phyloP scores from a whole-genome alignment of 2,888 invertebrate genomes.

The Sesia apiformis region DNA sequence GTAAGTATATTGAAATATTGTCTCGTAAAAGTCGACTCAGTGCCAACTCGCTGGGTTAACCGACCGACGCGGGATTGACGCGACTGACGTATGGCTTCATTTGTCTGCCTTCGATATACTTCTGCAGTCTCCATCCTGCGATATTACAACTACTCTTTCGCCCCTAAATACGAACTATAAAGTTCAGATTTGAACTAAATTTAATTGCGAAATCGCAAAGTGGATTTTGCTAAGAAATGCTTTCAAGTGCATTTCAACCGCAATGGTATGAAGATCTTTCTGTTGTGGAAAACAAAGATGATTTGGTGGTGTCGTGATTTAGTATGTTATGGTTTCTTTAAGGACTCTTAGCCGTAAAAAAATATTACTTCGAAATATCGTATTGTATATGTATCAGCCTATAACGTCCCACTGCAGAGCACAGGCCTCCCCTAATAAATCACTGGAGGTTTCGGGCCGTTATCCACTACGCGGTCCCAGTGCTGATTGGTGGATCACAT shows the following conservation, averaged over 20 bases:
- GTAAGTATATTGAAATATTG: slow-evolving; percentile 73
- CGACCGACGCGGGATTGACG: slow-evolving; percentile 53
- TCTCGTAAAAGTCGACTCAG: slow-evolving; percentile 58
- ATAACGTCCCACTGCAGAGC: too few relatives aligned
- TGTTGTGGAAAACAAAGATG: slow-evolving; percentile 63
- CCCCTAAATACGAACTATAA: slow-evolving; percentile 13
- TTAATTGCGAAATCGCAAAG: neutral
- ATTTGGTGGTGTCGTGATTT: neutral
- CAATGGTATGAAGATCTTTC: slow-evolving; percentile 58
- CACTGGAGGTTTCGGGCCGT: too few relatives aligned
- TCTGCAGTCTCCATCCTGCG: slow-evolving; percentile 24
- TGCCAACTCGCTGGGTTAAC: slow-evolving; percentile 52
- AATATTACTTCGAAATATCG: too few relatives aligned
- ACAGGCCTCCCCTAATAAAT: too few relatives aligned
- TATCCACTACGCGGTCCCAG: too few relatives aligned
- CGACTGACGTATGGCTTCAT: slow-evolving; percentile 66
- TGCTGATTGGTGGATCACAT: too few relatives aligned
- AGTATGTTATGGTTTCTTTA: too few relatives aligned
- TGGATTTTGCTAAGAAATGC: slow-evolving; percentile 19
- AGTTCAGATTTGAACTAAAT: slow-evolving; percentile 12
- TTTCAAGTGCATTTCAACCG: slow-evolving; percentile 51
- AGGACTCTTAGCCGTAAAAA: too few relatives aligned
- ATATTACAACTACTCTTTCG: neutral
- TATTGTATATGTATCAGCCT: too few relatives aligned
- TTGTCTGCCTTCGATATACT: slow-evolving; percentile 65